Base-by-base conservation (phyloP, 2,113 vertebrate species). In the Scopus umbretta region DNA sequence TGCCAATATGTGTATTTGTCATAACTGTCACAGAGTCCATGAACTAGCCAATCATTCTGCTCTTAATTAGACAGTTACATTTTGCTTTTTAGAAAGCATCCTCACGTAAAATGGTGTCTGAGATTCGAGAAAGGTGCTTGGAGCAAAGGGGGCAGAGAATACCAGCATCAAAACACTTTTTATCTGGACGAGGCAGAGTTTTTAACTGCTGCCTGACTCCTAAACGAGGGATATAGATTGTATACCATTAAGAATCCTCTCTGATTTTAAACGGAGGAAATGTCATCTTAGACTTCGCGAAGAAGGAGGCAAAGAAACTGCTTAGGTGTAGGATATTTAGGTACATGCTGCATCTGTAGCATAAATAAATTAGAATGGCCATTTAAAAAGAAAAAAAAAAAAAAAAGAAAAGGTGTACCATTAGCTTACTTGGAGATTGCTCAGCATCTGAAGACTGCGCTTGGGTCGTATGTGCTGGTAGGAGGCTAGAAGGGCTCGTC, bases 41-140 rank as follows among this genome's bases (percentile, higher is more conserved):
- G 97, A 98, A 98, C 97, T 97, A 98, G 98, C 97, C 98, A 98
- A 97, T 98, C 98, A 98, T 90, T 90, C 96, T 27, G 94, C 93
- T 98, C 98, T 97, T 98, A 98, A 98, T 98, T 98, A 98, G 98
- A 98, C 98, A 98, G 97, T 97, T 98, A 96, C 97, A 98, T 97
- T 97, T 97, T 91, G 96, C 97, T 98, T 98, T 98, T 96, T 91
- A 97, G 97, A 98, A 97, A 98, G 97, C 96, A 86, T 95, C 97
- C 97, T 97, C 86, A 43, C 92, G 96, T 95, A 97, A 98, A 97
- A 96, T 90, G 94, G 96, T 96, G 97, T 93, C 97, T 97, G 68
- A 92, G 97, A 96, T 88, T 92, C 90, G 65, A 82, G 94, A 91
- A 97, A 98, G 97, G 98, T 85, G 90, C 97, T 96, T 78, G 73